Percentiles rank a stretch among this genome's conserved stretches.
Evolutionary conservation across 2,888 invertebrate genomes (phyloP).

Genomic region (Timema podura): DNA sequence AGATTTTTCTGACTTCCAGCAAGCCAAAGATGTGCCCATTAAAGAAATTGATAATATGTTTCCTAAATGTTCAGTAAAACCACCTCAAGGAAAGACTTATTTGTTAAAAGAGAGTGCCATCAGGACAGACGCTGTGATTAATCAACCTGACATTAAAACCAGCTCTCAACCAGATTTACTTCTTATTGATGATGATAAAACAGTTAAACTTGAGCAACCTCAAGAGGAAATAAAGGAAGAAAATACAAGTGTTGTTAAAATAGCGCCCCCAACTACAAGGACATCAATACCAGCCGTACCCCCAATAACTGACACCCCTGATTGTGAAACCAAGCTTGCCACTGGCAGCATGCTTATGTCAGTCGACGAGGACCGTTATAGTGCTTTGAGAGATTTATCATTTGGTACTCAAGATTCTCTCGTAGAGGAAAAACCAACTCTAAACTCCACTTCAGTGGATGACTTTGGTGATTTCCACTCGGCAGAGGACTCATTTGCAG

Average conservation of each 20-base stretch:
- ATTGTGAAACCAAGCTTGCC: slow-evolving; percentile 29
- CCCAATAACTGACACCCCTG: slow-evolving; percentile 6
- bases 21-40: slow-evolving; percentile 28
- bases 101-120: slow-evolving; percentile 30
- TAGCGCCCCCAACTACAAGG: not conserved
- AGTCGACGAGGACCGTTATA: slow-evolving; percentile 46
- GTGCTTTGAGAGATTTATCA: slow-evolving; percentile 46
- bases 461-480: slow-evolving; percentile 50
- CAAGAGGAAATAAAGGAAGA: not conserved
- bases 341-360: slow-evolving; percentile 40
- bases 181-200: too few relatives aligned
- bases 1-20: slow-evolving; percentile 32
- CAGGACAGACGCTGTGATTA: slow-evolving; percentile 14
- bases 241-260: not conserved
- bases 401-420: slow-evolving; percentile 15
- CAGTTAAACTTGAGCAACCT: too few relatives aligned
- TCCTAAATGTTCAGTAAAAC: slow-evolving; percentile 43
- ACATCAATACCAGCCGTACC: not conserved
- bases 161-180: too few relatives aligned
- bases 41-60: slow-evolving; percentile 37
- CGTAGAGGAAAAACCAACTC: slow-evolving; percentile 18
- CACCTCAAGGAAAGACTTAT: slow-evolving; percentile 33
- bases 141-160: too few relatives aligned
- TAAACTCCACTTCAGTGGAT: slow-evolving; percentile 37
- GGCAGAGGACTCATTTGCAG: slow-evolving; percentile 36